Percentiles rank a stretch among this genome's conserved stretches.
Evolutionary conservation across 2,113 vertebrate species (phyloP).

Genomic region (Laticauda laticaudata): DNA sequence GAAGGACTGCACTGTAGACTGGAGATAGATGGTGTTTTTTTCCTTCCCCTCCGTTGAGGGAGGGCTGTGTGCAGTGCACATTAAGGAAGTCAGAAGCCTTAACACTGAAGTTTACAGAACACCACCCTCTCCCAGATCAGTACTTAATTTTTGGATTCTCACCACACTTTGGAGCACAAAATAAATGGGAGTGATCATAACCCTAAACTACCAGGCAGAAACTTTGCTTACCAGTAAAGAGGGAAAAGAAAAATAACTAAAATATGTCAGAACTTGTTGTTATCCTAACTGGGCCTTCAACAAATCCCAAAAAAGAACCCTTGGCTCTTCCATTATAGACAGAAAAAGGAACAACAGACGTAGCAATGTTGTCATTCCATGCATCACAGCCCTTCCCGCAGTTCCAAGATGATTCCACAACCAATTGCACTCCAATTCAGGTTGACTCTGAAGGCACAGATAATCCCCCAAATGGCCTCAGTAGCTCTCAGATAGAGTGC

Average conservation of each 20-base stretch:
- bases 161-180: neutral
- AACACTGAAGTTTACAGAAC: neutral
- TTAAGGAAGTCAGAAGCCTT: neutral
- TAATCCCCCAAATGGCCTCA: neutral
- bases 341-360: neutral
- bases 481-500: neutral
- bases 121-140: accelerated
- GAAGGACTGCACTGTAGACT: neutral
- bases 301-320: neutral
- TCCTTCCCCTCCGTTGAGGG: neutral
- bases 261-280: neutral
- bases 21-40: neutral
- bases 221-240: neutral
- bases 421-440: neutral
- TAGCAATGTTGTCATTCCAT: neutral
- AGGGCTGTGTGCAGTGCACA: neutral
- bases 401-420: neutral
- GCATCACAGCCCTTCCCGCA: neutral
- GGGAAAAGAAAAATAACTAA: neutral
- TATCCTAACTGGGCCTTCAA: neutral
- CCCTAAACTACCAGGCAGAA: neutral
- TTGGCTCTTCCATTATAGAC: neutral
- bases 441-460: neutral
- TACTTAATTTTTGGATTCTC: neutral
- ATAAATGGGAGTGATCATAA: neutral